Percentiles rank a stretch among this genome's conserved stretches.
These are phyloP conservation scores for Drosophila pandora DNA, from an alignment of 1,140 invertebrate genomes.

Conservation along the genomic window DNA sequence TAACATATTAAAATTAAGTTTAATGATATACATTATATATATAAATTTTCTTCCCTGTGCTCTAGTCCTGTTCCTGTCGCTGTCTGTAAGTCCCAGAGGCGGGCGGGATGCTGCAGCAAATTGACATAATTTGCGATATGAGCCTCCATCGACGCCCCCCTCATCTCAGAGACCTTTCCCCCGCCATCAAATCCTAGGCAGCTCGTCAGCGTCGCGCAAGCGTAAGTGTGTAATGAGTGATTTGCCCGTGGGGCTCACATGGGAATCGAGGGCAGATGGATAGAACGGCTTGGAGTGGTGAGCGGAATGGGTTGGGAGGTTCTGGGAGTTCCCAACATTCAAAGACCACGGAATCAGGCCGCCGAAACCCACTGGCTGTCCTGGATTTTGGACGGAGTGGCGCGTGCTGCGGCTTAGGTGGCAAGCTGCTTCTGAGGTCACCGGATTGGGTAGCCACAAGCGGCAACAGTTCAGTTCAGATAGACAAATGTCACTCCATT, in stretches of 20 bases:
- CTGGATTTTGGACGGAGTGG: slow-evolving; percentile 68
- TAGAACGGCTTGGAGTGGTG: not conserved
- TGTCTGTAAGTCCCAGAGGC: slow-evolving; percentile 46
- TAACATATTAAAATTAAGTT: too few species aligned
- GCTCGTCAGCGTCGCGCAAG: slow-evolving; percentile 52
- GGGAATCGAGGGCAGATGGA: slow-evolving; percentile 26
- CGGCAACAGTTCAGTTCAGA: slow-evolving; percentile 66
- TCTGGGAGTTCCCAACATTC: not conserved
- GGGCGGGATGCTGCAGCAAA: slow-evolving; percentile 60
- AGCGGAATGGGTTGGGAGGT: not conserved
- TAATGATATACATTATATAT: not conserved
- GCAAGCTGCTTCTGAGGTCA: slow-evolving; percentile 71
- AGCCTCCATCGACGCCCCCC: slow-evolving; percentile 32
- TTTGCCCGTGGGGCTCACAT: slow-evolving; percentile 71
- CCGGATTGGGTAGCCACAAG: slow-evolving; percentile 47
- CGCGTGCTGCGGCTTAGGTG: slow-evolving; percentile 77
- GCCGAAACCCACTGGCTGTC: slow-evolving; percentile 58
- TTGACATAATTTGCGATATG: slow-evolving; percentile 80
- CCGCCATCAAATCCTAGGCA: slow-evolving; percentile 5
- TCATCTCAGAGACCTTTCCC: slow-evolving; percentile 1
- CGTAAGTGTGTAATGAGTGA: slow-evolving; percentile 81
- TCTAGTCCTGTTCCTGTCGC: not conserved
- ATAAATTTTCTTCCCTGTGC: slow-evolving; percentile 2
- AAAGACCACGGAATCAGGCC: slow-evolving; percentile 54
- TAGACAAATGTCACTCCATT: slow-evolving; percentile 60